These are phyloP conservation scores for Dasyurus viverrinus DNA, from an alignment of 2,113 vertebrate genomes.

Conservation along the genomic window DNA sequence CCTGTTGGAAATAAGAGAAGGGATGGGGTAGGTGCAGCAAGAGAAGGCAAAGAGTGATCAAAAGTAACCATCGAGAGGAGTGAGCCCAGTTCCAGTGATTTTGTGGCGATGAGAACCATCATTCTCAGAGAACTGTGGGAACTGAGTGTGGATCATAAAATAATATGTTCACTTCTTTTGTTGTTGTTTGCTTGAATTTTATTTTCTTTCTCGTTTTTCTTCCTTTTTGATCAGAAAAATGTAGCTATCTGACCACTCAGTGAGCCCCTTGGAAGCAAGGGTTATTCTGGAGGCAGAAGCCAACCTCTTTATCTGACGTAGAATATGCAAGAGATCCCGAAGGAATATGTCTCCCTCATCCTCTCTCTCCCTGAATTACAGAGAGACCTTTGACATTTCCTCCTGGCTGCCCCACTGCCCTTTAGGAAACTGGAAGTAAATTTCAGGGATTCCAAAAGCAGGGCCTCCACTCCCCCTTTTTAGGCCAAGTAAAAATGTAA, in stretches of 20 bases:
- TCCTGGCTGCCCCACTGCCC: neutral
- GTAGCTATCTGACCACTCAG: neutral
- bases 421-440: neutral
- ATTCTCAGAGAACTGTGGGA: too few relatives aligned
- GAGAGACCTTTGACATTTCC: neutral
- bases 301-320: constrained; percentile 17
- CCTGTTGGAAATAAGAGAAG: constrained; percentile 50
- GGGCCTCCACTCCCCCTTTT: neutral
- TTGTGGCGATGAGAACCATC: too few relatives aligned
- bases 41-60: neutral
- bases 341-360: constrained; percentile 36
- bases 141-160: too few relatives aligned
- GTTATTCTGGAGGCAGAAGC: neutral
- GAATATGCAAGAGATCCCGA: constrained; percentile 57
- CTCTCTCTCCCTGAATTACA: constrained; percentile 24
- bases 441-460: constrained; percentile 4
- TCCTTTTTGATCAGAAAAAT: neutral
- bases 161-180: too few relatives aligned
- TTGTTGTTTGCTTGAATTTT: too few relatives aligned
- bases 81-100: too few relatives aligned
- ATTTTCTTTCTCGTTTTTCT: too few relatives aligned
- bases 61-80: neutral
- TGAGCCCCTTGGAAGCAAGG: neutral
- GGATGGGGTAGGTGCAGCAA: neutral
- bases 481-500: neutral